phyloP scores from a whole-genome alignment of 2,113 vertebrate genomes.

The Platysteira castanea region DNA sequence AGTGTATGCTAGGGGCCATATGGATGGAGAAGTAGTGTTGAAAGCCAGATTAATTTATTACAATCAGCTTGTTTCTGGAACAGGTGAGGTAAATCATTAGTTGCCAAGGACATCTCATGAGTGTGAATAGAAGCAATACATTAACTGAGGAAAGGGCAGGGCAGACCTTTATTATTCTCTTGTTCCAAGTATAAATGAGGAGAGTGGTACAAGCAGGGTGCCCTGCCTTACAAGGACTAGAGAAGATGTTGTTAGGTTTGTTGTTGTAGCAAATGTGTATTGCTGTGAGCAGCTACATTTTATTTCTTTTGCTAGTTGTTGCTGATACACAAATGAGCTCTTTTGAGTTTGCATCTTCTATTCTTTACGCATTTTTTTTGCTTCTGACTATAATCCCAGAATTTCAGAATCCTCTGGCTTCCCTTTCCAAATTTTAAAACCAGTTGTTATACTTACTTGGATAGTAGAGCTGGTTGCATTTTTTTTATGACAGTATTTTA shows the following conservation, averaged over 20 bases:
- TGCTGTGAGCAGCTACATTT: neutral
- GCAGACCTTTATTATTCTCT: neutral
- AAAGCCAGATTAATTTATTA: conserved; percentile 45
- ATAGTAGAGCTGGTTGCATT: neutral
- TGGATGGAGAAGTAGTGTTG: neutral
- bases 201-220: neutral
- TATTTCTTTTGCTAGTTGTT: neutral
- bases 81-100: conserved; percentile 33
- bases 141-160: neutral
- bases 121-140: neutral
- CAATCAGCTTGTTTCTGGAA: conserved; percentile 32
- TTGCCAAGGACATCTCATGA: conserved; percentile 18
- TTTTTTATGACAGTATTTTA: neutral
- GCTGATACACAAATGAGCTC: neutral
- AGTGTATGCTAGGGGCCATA: neutral
- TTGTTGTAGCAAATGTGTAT: neutral
- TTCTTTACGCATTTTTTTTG: neutral
- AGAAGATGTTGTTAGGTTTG: neutral
- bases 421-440: neutral
- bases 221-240: neutral
- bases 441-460: neutral
- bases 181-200: neutral
- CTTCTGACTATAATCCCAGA: neutral
- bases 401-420: neutral
- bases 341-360: neutral